These are phyloP conservation scores for Tiliqua scincoides DNA, from an alignment of 2,113 vertebrate species.

Conservation along the genomic window DNA sequence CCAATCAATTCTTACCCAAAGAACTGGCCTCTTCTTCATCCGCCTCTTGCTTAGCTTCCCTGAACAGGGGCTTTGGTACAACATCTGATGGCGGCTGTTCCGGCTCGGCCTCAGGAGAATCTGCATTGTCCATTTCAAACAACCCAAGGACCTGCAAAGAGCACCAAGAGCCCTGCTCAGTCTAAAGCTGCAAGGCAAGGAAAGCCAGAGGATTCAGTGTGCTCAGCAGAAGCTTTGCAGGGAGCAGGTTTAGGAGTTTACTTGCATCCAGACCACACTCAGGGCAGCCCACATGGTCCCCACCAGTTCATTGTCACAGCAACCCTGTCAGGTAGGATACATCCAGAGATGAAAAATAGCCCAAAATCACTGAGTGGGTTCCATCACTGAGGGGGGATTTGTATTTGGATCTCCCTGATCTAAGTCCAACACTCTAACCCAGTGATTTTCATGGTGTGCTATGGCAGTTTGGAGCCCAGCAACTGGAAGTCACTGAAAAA, in stretches of 20 bases:
- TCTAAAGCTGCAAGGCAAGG: too few relatives aligned
- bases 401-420: neutral
- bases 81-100: neutral
- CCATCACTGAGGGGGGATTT: neutral
- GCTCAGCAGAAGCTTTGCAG: too few relatives aligned
- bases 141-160: conserved; percentile 7
- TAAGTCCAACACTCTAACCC: neutral
- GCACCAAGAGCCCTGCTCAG: neutral
- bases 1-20: neutral
- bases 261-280: too few relatives aligned
- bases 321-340: neutral
- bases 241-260: too few relatives aligned
- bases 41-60: conserved; percentile 17
- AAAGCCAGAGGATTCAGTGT: too few relatives aligned
- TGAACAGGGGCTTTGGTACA: neutral
- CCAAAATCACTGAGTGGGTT: neutral
- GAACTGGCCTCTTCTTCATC: conserved; percentile 15
- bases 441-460: too few relatives aligned
- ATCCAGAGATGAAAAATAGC: neutral
- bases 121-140: conserved; percentile 24
- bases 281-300: too few relatives aligned
- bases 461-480: too few relatives aligned
- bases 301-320: neutral
- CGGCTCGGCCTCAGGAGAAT: neutral
- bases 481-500: too few relatives aligned